Evolutionary conservation across 1,140 invertebrate species (phyloP), one percentile per base, ranked within the genome.

Genomic region (Solenopsis fugax): DNA sequence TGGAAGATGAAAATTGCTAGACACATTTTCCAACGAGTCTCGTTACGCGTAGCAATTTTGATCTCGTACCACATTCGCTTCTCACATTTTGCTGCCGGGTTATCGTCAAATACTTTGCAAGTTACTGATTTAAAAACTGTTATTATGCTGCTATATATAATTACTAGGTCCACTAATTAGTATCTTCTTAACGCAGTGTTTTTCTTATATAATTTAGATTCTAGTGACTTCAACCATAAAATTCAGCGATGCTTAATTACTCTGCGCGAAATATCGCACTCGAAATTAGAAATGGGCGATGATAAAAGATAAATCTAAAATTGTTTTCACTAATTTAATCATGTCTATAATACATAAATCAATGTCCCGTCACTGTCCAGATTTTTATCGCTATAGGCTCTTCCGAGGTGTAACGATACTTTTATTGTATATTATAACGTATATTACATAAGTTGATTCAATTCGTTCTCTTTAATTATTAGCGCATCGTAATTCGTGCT

Each of bases 11-110:
- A 82, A 82, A 60, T 58, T 41, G 21, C 37, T 73, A 37, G 41
- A 82, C 18, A 72, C 45, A 58, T 82, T 82, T 82, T 82, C 80
- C 52, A n/a, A n/a, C 69, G 34, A 48, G 21, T 75, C n/a, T 13
- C 34, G 34, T 84, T 62, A 72, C 52, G 67, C 67, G 29, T 48
- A 58, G 4, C n/a, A 73, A 73, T 60, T 73, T 58, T 34, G 37
- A 82, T 60, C 54, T 3, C 16, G 34, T 24, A 56, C 7, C 21
- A 82, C 10, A 58, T 73, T 82, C 29, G 10, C n/a, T 50, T 75
- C 41, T 60, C 69, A 62, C 54, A 4, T 75, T 62, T 84, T 62
- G 41, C 41, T 37, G 9, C 16, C 52, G 48, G 41, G 12, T 84
- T 84, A 75, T 62, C 54, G 18, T 45, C 69, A 71, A 75, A 62